Percentiles rank a stretch among this genome's conserved stretches.
Conservation (phyloP, 2,797 vertebrate species). For the Capromys pilorides region DNA sequence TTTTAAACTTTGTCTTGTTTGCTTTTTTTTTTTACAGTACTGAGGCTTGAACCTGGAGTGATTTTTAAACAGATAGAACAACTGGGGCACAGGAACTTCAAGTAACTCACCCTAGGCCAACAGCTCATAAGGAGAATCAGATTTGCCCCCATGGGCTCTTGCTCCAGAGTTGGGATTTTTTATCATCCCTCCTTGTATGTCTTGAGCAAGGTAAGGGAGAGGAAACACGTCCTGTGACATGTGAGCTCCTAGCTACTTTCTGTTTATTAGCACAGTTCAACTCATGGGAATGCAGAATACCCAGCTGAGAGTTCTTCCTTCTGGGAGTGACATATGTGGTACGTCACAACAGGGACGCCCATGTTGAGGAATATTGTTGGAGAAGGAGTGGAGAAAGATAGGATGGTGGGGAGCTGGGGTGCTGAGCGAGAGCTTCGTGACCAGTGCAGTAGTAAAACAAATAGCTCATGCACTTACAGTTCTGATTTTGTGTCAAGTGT, state of each 20-base stretch:
- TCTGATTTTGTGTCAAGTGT: not conserved
- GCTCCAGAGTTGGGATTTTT: not conserved
- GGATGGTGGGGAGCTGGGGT: not conserved
- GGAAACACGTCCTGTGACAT: not conserved
- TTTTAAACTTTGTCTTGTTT: not conserved
- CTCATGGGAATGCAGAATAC: not conserved
- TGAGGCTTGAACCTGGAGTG: not conserved
- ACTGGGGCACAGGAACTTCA: not conserved
- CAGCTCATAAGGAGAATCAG: not conserved
- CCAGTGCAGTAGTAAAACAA: not conserved
- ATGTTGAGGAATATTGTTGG: not conserved
- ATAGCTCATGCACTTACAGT: not conserved
- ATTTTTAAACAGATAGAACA: constrained; percentile 9
- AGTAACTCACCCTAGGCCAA: not conserved
- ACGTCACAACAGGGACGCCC: not conserved
- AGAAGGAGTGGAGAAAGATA: not conserved
- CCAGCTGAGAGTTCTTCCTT: not conserved
- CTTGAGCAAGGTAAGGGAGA: not conserved
- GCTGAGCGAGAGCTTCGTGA: not conserved
- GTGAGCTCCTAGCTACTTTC: too few species aligned
- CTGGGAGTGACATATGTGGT: not conserved
- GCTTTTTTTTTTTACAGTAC: not conserved
- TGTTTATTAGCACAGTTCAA: not conserved
- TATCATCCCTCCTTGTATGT: not conserved
- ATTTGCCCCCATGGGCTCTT: not conserved